These are phyloP conservation scores for Neoarius graeffei DNA, from an alignment of 2,113 vertebrate species.

Conservation along the genomic window DNA sequence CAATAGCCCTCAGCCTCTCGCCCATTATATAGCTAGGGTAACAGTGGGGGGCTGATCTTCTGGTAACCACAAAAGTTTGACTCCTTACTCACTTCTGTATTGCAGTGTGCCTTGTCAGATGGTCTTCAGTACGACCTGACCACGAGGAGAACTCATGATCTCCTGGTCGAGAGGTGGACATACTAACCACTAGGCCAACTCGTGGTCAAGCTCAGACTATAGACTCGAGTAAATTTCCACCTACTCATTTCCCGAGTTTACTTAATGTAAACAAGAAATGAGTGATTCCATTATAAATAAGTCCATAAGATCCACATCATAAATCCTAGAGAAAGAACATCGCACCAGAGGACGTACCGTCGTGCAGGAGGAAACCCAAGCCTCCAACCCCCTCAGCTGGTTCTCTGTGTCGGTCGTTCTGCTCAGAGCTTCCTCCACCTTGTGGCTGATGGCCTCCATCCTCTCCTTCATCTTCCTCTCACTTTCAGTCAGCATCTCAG, in stretches of 20 bases:
- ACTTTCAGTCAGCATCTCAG: conserved; percentile 60
- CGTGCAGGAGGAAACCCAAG: conserved; percentile 35
- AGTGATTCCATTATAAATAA: not conserved
- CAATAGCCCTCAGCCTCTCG: no score
- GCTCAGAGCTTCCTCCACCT: conserved; percentile 64
- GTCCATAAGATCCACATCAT: not conserved
- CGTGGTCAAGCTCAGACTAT: not conserved
- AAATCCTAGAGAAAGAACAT: not conserved
- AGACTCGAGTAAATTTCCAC: not conserved
- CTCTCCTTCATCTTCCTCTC: conserved; percentile 65
- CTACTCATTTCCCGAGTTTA: not conserved
- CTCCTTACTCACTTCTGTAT: no score
- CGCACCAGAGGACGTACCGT: conserved; percentile 57
- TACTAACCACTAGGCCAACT: no score
- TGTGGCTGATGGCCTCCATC: conserved; percentile 66
- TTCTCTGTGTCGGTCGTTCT: conserved; percentile 53
- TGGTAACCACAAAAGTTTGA: no score
- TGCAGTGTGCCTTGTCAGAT: no score
- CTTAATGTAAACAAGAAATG: not conserved
- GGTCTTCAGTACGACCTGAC: no score
- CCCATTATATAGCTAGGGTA: no score
- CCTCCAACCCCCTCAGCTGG: conserved; percentile 60
- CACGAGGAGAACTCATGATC: no score
- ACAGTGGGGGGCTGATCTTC: no score
- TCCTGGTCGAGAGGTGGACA: no score